These are phyloP conservation scores for Drosophila melanica DNA, from an alignment of 1,140 invertebrate genomes.

Conservation along the genomic window DNA sequence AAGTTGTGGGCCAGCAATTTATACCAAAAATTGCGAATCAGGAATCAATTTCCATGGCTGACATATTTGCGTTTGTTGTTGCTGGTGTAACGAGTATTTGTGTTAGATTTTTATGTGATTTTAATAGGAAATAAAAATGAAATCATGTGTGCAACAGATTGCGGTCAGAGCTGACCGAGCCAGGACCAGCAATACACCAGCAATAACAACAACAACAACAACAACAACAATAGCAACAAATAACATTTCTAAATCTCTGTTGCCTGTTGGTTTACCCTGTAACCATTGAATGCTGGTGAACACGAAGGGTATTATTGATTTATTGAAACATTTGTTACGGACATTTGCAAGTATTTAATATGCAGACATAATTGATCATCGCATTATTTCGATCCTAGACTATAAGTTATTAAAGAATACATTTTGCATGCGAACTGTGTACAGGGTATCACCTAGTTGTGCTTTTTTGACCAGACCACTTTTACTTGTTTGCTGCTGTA, in stretches of 20 bases:
- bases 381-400: no score
- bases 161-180: conserved; percentile 36
- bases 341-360: not conserved
- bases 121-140: conserved; percentile 82
- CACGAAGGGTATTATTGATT: not conserved
- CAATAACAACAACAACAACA: conserved; percentile 6
- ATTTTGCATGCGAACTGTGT: no score
- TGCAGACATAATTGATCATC: no score
- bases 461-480: not conserved
- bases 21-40: conserved; percentile 15
- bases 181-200: conserved; percentile 19
- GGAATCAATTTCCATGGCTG: conserved; percentile 45
- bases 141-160: conserved; percentile 83
- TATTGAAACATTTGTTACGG: not conserved
- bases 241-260: conserved; percentile 30
- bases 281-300: not conserved
- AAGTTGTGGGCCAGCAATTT: not conserved
- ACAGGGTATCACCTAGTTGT: not conserved
- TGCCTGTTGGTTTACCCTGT: conserved; percentile 2
- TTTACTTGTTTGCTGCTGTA: conserved; percentile 10
- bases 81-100: conserved; percentile 44
- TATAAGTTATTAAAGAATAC: no score
- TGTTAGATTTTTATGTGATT: conserved; percentile 80
- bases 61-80: conserved; percentile 46
- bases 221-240: conserved; percentile 16